Percentiles rank a stretch among this genome's conserved stretches.
These are phyloP conservation scores for Stegodyphus dumicola DNA, from an alignment of 1,140 invertebrate genomes.

Conservation along the genomic window DNA sequence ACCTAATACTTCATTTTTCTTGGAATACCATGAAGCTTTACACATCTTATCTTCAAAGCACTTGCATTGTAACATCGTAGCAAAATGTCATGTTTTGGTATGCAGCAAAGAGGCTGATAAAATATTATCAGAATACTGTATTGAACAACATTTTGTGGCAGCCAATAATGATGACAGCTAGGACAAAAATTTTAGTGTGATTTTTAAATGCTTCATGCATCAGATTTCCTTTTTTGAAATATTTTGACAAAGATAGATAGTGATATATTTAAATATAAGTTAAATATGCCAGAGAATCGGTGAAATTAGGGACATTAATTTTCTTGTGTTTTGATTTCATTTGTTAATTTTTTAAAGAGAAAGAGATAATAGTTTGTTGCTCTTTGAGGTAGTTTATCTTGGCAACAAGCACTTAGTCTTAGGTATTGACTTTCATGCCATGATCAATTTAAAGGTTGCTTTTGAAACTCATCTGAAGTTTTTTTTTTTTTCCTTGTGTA, in stretches of 20 bases:
- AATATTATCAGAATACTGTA: not conserved
- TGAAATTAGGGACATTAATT: slow-evolving; percentile 31
- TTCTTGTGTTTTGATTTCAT: slow-evolving; percentile 23
- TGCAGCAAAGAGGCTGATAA: not conserved
- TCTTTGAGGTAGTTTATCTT: slow-evolving; percentile 20
- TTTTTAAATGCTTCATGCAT: slow-evolving; percentile 10
- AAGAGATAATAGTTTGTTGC: slow-evolving; percentile 21
- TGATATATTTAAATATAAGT: slow-evolving; percentile 17
- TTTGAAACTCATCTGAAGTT: not conserved
- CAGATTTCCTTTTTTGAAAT: slow-evolving; percentile 27
- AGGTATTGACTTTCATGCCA: slow-evolving; percentile 32
- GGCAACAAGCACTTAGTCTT: slow-evolving; percentile 50
- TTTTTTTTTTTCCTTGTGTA: not conserved
- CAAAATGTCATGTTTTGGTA: not conserved
- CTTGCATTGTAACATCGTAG: not conserved
- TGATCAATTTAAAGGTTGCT: not conserved
- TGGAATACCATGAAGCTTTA: not conserved
- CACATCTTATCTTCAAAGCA: not conserved
- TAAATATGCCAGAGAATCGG: slow-evolving; percentile 20
- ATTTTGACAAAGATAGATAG: slow-evolving; percentile 24
- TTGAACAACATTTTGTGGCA: too few relatives aligned
- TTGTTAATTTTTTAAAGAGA: slow-evolving; percentile 14
- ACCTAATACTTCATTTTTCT: not conserved
- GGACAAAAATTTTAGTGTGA: slow-evolving; percentile 23
- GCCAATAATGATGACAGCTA: slow-evolving; percentile 16